phyloP scores from a whole-genome alignment of 2,797 vertebrate genomes.

The Mastacembelus armatus region DNA sequence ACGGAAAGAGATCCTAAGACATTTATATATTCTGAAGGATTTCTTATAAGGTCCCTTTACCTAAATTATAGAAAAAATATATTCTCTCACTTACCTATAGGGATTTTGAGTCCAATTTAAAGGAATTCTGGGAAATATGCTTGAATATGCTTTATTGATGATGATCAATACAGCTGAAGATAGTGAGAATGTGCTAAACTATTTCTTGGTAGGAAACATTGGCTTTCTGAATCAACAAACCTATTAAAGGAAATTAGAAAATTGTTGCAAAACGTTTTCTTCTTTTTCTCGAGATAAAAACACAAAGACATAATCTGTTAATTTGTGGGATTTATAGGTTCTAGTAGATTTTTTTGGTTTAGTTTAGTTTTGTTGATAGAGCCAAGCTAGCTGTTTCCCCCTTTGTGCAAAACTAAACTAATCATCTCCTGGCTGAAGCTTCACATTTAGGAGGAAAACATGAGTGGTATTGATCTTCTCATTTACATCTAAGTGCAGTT shows the following conservation, averaged over 20 bases:
- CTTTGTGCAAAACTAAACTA: background rate
- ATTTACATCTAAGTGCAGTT: background rate
- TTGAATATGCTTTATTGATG: too few relatives aligned
- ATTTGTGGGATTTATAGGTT: too few relatives aligned
- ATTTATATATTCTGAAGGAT: background rate
- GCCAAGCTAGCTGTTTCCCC: background rate
- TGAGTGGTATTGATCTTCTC: background rate
- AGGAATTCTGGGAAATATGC: background rate
- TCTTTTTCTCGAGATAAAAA: too few relatives aligned
- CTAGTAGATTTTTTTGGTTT: too few relatives aligned
- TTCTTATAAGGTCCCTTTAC: background rate
- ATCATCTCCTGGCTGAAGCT: background rate
- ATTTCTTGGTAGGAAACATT: too few relatives aligned
- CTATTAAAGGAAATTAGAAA: too few relatives aligned
- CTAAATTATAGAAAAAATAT: background rate
- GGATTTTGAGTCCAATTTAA: background rate
- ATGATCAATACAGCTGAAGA: too few relatives aligned
- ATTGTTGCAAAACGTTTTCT: too few relatives aligned
- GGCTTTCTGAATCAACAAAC: too few relatives aligned
- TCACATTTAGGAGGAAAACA: background rate
- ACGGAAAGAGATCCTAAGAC: background rate
- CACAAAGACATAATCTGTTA: too few relatives aligned
- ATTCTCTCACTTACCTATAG: too few relatives aligned
- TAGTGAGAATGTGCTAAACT: too few relatives aligned
- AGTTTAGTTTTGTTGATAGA: background rate